Base-by-base conservation (phyloP, 2,113 vertebrate species). In the Ascaphus truei region DNA sequence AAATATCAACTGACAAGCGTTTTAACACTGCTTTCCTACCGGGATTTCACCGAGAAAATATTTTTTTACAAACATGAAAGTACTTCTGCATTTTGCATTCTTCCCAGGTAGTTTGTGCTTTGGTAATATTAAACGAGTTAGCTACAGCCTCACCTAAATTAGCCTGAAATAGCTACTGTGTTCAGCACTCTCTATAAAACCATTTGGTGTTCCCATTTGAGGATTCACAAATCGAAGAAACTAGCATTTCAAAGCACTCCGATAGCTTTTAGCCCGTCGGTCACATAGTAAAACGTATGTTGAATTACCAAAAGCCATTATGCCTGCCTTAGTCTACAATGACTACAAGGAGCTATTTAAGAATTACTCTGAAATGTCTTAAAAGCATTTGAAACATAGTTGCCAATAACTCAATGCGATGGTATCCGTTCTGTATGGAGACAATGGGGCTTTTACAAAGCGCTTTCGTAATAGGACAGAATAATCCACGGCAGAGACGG, bases 321-420 rank as follows among this genome's bases (percentile, higher is more conserved):
- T 0, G 15, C 12, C 41, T 56, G 36, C 18, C 56, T 50, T 36
- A 13, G 37, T 11, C 30, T 36, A 67, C 58, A 53, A 9, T 20
- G 26, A 16, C 43, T 68, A 57, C 3, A 18, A 33, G 29, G 25
- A 57, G 71, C 33, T 53, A 43, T 33, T 64, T 15, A n/a, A 26
- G 56, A 62, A 55, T 3, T 18, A 18, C 36, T 68, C 37, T 30
- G 3, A 77, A 75, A 76, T 39, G 16, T 63, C 63, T 73, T 12
- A 23, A 73, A 74, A 68, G 65, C 64, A 45, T 67, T 57, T 47
- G 37, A 37, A 67, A 41, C 41, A 27, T 22, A 12, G 12, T 33
- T 68, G 53, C 65, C 65, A 59, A 59, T 59, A 68, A 68, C 41
- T 68, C 65, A 68, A 68, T 48, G 55, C 36, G 30, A 31, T n/a